These are phyloP conservation scores for Dallia pectoralis DNA, from an alignment of 2,797 vertebrate genomes.

Conservation along the genomic window DNA sequence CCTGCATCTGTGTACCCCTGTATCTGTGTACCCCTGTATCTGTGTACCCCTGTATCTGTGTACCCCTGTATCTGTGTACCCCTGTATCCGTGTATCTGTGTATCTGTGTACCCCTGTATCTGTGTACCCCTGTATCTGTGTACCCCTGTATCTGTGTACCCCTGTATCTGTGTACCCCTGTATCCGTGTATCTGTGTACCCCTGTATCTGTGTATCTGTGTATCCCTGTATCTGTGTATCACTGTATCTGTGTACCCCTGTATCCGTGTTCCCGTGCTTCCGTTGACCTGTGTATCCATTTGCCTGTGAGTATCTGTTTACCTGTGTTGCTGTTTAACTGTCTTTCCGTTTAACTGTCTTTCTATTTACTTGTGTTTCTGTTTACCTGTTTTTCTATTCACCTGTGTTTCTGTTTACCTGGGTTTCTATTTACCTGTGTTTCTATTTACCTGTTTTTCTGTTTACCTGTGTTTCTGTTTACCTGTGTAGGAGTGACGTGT, in stretches of 20 bases:
- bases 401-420: conserved; percentile 12
- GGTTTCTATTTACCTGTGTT: conserved; percentile 46
- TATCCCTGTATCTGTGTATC: conserved; percentile 40
- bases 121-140: conserved; percentile 7
- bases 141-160: conserved; percentile 35
- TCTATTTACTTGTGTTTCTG: background rate
- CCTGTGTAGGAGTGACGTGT: conserved; percentile 84
- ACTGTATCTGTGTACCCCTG: conserved; percentile 23
- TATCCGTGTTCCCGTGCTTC: conserved; percentile 46
- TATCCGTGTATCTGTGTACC: conserved; percentile 34
- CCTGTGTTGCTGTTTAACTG: conserved; percentile 46
- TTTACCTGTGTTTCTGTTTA: conserved; percentile 20
- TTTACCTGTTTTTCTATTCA: conserved; percentile 42
- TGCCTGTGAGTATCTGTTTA: conserved; percentile 16
- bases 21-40: background rate
- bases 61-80: conserved; percentile 21
- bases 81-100: background rate
- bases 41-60: conserved; percentile 51
- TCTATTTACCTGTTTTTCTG: conserved; percentile 38
- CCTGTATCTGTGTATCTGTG: conserved; percentile 47
- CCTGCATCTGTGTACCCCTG: conserved; percentile 45
- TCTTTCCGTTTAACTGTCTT: conserved; percentile 22
- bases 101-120: conserved; percentile 46
- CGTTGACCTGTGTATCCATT: conserved; percentile 45
- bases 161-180: conserved; percentile 34